Evolutionary conservation across 2,888 invertebrate genomes (phyloP), one percentile per base, ranked within the genome.

Genomic region (Phanerotoma sp.): DNA sequence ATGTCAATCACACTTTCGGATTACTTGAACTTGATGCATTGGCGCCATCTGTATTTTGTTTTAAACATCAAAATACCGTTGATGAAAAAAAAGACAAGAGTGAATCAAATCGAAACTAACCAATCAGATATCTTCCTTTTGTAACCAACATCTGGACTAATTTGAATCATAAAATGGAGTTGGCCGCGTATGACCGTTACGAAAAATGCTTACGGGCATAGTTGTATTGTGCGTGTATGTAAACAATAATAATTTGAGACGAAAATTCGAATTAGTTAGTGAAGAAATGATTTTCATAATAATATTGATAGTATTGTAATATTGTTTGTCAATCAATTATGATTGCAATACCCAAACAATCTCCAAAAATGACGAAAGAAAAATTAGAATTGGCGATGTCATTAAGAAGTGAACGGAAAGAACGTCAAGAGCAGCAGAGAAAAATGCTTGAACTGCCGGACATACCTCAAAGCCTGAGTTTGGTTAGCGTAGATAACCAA

Each of bases 281-380:
- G n/a, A n/a, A n/a, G n/a, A n/a, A n/a, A n/a, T n/a, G n/a, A n/a
- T n/a, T n/a, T n/a, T n/a, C n/a, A n/a, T n/a, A n/a, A n/a, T n/a
- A n/a, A n/a, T n/a, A n/a, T n/a, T n/a, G n/a, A n/a, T n/a, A n/a
- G n/a, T n/a, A n/a, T n/a, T n/a, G n/a, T n/a, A n/a, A n/a, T n/a
- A n/a, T n/a, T n/a, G n/a, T n/a, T 37, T 20, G 15, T 20, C 10
- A 9, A 20, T 44, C 18, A 11, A 48, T 30, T 21, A 54, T 54
- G 54, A 15, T 54, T 33, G 49, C 40, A 5, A 28, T 54, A 42
- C 49, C 54, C 22, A 49, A 50, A 13, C 35, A 25, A n/a, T 42
- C 49, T 7, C 45, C 37, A 22, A 50, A 54, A 50, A 54, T 54
- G 50, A 45, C 49, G 15, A 54, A 50, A 45, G 54, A 54, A 15